phyloP scores from a whole-genome alignment of 2,888 invertebrate genomes.

The Meiosimyza decipiens region DNA sequence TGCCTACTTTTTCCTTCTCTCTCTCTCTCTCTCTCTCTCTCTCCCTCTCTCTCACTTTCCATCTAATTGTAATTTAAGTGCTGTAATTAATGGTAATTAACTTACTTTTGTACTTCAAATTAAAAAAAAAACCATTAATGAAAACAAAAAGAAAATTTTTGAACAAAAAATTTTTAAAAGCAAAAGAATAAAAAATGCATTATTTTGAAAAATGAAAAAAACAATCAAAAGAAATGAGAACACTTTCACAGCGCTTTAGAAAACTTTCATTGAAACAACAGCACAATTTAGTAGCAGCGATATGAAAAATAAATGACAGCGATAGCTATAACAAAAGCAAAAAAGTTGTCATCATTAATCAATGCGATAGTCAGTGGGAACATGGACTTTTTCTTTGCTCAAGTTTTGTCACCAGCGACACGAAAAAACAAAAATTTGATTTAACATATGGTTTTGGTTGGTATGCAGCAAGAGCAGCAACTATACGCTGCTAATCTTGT shows the following conservation, averaged over 20 bases:
- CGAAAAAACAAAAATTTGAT: no score
- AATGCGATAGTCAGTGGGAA: constrained; percentile 6
- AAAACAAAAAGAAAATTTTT: neutral
- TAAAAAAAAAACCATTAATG: neutral
- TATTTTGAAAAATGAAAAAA: neutral
- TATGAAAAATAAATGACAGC: neutral
- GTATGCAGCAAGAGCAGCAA: no score
- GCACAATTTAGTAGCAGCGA: neutral
- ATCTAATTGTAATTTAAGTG: no score
- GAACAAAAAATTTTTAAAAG: neutral
- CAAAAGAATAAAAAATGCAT: neutral
- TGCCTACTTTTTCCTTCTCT: no score
- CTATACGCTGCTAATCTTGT: no score
- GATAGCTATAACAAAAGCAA: neutral
- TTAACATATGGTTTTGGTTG: no score
- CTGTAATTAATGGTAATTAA: no score
- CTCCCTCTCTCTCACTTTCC: no score
- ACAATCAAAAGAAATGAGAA: constrained; percentile 21
- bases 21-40: no score
- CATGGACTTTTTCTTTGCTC: neutral
- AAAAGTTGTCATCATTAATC: constrained; percentile 25
- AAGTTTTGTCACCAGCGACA: neutral
- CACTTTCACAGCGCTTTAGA: constrained; percentile 25
- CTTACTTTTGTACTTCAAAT: no score
- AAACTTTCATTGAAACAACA: constrained; percentile 23